Percentiles rank a stretch among this genome's conserved stretches.
Evolutionary conservation across 1,140 invertebrate genomes (phyloP).

Genomic region (Hydropsyche tenuis): DNA sequence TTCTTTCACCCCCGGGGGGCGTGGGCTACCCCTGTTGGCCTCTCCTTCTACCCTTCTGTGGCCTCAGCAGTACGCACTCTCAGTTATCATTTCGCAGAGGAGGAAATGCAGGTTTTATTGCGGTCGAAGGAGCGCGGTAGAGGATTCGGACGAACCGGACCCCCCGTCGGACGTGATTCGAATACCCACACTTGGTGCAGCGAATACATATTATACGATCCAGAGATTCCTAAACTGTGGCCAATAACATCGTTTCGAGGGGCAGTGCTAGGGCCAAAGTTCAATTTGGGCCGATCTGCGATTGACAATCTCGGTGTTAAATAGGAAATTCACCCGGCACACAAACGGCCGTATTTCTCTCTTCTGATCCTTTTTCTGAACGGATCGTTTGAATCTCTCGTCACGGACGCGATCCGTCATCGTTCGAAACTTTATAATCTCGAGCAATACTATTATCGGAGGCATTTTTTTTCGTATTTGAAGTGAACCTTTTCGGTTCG

Average conservation of each 20-base stretch:
- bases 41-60: neutral
- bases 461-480: conserved; percentile 44
- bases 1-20: conserved; percentile 29
- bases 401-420: conserved; percentile 15
- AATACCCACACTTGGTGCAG: conserved; percentile 26
- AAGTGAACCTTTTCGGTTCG: neutral
- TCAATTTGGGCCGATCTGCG: too few relatives aligned
- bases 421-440: conserved; percentile 47
- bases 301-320: too few relatives aligned
- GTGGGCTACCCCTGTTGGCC: neutral
- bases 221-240: too few relatives aligned
- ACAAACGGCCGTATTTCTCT: neutral
- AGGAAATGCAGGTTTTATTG: conserved; percentile 41
- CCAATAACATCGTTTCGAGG: too few relatives aligned
- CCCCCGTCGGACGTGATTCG: conserved; percentile 32
- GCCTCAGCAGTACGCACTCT: conserved; percentile 5
- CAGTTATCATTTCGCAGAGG: conserved; percentile 31
- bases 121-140: conserved; percentile 34
- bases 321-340: too few relatives aligned
- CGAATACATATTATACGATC: neutral
- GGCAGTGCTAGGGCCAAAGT: too few relatives aligned
- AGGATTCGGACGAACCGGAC: neutral
- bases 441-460: conserved; percentile 42
- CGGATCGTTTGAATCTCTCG: conserved; percentile 4
- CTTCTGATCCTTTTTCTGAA: conserved; percentile 1